phyloP scores from a whole-genome alignment of 1,140 invertebrate species.

The Frieseomelitta varia region DNA sequence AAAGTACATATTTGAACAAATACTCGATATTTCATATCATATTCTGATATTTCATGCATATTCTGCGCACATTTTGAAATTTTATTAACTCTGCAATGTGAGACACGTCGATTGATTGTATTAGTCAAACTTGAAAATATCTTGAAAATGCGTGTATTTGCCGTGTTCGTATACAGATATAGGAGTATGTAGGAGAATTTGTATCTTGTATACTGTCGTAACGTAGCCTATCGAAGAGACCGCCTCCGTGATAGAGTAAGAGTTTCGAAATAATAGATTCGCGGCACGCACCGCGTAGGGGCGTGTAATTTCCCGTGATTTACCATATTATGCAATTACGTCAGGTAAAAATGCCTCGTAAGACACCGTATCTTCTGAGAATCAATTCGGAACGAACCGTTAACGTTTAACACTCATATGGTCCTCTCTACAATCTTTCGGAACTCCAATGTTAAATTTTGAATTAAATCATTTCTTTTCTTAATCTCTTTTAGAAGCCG shows the following conservation, averaged over 20 bases:
- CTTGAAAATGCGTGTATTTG: too few species aligned
- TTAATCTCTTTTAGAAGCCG: neutral
- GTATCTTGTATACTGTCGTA: neutral
- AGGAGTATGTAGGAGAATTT: neutral
- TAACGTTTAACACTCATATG: neutral
- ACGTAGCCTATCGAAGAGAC: neutral
- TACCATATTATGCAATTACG: slow-evolving; percentile 12
- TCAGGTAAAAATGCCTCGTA: neutral
- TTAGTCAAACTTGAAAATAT: too few species aligned
- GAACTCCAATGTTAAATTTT: neutral
- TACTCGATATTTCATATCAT: neutral
- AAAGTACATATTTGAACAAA: neutral
- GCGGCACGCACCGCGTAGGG: neutral
- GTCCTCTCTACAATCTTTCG: neutral
- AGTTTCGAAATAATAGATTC: slow-evolving; percentile 19
- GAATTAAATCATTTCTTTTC: neutral
- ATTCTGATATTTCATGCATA: too few species aligned
- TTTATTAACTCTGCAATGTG: too few species aligned
- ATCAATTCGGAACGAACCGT: neutral
- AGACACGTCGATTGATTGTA: too few species aligned
- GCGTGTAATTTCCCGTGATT: slow-evolving; percentile 12
- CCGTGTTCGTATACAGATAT: too few species aligned
- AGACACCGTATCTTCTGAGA: slow-evolving; percentile 15
- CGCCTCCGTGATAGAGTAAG: neutral
- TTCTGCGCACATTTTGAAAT: too few species aligned